A percentile compares a stretch with the other conserved stretches of the same genome.
Conservation (phyloP, 2,113 vertebrate genomes). For the Podarcis cretensis region DNA sequence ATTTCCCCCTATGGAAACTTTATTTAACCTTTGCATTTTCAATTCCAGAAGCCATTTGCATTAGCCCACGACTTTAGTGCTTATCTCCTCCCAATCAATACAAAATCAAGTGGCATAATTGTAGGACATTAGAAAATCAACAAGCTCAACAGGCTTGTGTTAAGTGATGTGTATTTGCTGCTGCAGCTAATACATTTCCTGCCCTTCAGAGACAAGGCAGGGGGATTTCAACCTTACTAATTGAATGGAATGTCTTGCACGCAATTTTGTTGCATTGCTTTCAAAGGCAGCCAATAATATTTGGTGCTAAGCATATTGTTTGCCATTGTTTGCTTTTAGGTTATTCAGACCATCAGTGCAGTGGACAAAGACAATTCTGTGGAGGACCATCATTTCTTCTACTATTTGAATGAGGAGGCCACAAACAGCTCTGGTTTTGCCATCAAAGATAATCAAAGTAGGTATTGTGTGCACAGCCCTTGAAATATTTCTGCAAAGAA, state of each 20-base stretch:
- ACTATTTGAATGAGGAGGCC: conserved; percentile 80
- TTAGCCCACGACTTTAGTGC: conserved; percentile 24
- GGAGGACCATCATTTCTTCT: conserved; percentile 85
- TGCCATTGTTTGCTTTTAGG: conserved; percentile 70
- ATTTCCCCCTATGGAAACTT: conserved; percentile 4
- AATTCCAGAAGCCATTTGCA: conserved; percentile 6
- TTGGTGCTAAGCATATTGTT: background rate
- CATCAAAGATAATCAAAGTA: conserved; percentile 91
- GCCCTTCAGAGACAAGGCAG: background rate
- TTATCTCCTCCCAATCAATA: conserved; percentile 27
- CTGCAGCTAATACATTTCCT: conserved; percentile 11
- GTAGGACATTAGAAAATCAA: conserved; percentile 29
- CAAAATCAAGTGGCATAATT: conserved; percentile 36
- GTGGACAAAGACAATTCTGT: conserved; percentile 85
- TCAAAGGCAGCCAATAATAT: conserved; percentile 8
- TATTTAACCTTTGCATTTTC: background rate
- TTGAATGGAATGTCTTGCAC: background rate
- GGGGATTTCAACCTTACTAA: background rate
- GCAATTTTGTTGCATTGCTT: background rate
- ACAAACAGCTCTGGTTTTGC: conserved; percentile 85
- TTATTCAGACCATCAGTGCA: conserved; percentile 88
- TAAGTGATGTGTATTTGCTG: background rate
- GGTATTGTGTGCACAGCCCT: background rate
- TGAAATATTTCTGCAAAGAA: background rate
- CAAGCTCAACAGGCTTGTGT: background rate